Evolutionary conservation across 2,797 vertebrate genomes (phyloP), one percentile per base, ranked within the genome.

Genomic region (Pygocentrus nattereri): DNA sequence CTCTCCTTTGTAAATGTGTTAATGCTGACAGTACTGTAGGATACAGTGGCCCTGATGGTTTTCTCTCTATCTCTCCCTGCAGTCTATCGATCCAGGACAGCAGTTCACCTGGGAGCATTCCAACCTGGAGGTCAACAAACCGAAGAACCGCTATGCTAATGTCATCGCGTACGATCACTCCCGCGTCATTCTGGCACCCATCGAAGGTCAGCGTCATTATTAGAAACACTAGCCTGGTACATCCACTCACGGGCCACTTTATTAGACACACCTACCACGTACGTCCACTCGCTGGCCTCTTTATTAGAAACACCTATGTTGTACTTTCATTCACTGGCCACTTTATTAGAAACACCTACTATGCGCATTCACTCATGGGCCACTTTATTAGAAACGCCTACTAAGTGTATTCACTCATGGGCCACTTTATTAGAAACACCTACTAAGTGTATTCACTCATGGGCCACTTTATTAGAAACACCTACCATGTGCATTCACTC

Each of bases 21-120:
- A 50, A 11, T 78, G 30, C 41, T 44, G 27, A 54, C 41, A 16
- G 7, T 69, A 44, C 54, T 73, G 44, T 80, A 41, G 65, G 47
- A 76, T 38, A 52, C 74, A 70, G 67, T 70, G 78, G 38, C 23
- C 62, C 74, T 80, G 27, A 83, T 71, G 78, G 78, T 52, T 47
- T 79, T 52, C 38, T 81, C 25, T 84, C 18, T 61, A 25, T 52
- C 21, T 76, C 54, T 38, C 13, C 70, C 52, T 34, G 0, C 93
- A 99, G 98, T 99, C 98, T 76, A 98, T 99, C 1, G 98, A 99
- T 89, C 98, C 98, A 0, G 97, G 98, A 68, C 98, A 99, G 95
- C 98, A 99, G 94, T 99, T 99, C 94, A 99, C 98, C 8, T 99
- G 98, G 98, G 98, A 99, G 52, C 97, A 99, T 83, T 99, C 98